Conservation (phyloP, 2,113 vertebrate species). For the Nothoprocta perdicaria region DNA sequence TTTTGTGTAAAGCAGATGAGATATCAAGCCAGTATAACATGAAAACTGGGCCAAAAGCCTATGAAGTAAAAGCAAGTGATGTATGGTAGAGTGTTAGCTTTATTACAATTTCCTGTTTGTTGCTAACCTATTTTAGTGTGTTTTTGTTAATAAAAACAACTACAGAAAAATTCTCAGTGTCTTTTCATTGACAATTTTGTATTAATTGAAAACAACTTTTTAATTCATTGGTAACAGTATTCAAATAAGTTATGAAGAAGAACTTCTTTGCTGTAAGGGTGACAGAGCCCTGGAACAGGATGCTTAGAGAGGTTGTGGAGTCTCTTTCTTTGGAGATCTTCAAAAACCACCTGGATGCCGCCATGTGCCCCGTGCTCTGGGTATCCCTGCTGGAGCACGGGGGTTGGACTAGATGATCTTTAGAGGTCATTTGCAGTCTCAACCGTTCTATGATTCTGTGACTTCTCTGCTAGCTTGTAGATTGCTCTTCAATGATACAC, state of each 20-base stretch:
- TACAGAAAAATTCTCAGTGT: fast-evolving
- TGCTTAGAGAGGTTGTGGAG: no score
- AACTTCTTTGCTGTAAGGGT: no score
- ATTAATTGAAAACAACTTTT: not conserved
- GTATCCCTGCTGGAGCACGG: no score
- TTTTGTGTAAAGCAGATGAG: not conserved
- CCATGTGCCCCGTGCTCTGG: no score
- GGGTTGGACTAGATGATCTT: no score
- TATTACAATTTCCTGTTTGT: not conserved
- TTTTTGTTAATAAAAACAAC: not conserved
- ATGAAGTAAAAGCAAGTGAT: not conserved
- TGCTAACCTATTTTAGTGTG: fast-evolving
- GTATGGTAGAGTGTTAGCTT: not conserved
- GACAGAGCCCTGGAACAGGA: no score
- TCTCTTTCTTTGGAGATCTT: no score
- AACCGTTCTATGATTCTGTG: no score
- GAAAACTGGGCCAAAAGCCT: not conserved
- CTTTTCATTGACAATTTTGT: not conserved
- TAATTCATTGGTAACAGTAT: not conserved
- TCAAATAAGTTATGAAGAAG: no score
- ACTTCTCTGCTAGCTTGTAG: not conserved
- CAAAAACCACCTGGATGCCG: no score
- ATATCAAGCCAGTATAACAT: not conserved
- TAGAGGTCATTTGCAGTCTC: no score
- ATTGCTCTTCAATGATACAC: not conserved